Conservation (phyloP, 2,888 invertebrate species). For the Stenodema calcarata region DNA sequence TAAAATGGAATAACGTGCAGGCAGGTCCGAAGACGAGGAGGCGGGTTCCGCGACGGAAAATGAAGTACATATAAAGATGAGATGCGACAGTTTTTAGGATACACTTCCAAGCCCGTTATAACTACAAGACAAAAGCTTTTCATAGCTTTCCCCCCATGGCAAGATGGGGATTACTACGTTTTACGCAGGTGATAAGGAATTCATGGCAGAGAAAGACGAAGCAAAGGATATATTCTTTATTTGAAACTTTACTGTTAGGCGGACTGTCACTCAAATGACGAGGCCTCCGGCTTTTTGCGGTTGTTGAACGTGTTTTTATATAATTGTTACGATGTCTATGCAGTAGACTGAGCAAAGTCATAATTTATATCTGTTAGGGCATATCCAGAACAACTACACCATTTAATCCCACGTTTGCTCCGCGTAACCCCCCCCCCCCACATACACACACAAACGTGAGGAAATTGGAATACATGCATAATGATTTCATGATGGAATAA, state of each 20-base stretch:
- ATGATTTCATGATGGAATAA: no score
- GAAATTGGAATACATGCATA: no score
- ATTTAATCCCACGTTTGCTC: no score
- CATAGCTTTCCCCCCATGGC: not conserved
- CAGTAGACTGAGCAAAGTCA: not conserved
- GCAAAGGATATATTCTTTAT: not conserved
- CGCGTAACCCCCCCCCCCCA: no score
- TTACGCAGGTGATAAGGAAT: constrained; percentile 12
- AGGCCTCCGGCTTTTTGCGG: not conserved
- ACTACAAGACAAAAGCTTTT: constrained; percentile 5
- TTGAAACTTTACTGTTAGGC: not conserved
- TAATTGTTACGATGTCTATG: not conserved
- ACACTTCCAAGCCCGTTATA: constrained; percentile 1
- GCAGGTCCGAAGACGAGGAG: not conserved
- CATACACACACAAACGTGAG: no score
- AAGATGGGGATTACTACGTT: not conserved
- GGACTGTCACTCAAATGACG: not conserved
- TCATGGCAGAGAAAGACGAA: not conserved
- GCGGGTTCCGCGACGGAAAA: not conserved
- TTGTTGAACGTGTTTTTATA: no score
- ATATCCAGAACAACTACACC: no score
- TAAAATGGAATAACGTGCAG: not conserved
- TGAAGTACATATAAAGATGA: constrained; percentile 24
- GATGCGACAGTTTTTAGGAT: constrained; percentile 8
- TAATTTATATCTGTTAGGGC: not conserved